phyloP scores from a whole-genome alignment of 2,113 vertebrate species.

The Odontesthes bonariensis region DNA sequence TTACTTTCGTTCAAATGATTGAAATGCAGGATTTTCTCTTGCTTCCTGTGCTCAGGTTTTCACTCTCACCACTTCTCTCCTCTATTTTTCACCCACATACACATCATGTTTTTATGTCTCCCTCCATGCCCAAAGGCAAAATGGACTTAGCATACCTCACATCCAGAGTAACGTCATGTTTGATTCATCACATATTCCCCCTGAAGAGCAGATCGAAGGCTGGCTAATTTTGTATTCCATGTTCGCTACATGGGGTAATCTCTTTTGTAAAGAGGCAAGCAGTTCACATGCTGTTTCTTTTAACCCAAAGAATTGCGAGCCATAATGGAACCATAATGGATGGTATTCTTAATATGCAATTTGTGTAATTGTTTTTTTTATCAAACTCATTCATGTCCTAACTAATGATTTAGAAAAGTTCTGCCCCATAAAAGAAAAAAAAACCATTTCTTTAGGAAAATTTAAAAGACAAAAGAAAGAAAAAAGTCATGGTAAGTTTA shows the following conservation, averaged over 20 bases:
- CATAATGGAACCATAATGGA: constrained; percentile 23
- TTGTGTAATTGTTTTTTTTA: constrained; percentile 23
- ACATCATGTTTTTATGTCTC: constrained; percentile 60
- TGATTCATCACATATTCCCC: constrained; percentile 67
- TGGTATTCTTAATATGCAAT: constrained; percentile 32
- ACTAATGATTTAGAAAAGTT: constrained; percentile 1
- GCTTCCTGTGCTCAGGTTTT: constrained; percentile 8
- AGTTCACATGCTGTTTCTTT: constrained; percentile 54
- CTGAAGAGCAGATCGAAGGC: constrained; percentile 59
- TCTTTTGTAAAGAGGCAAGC: constrained; percentile 56
- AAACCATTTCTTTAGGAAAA: not conserved
- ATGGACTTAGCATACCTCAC: constrained; percentile 50
- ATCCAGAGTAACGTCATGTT: constrained; percentile 60
- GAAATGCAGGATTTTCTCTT: constrained; percentile 20
- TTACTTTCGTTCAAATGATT: constrained; percentile 54
- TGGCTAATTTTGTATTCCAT: constrained; percentile 72
- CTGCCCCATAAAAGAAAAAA: not conserved
- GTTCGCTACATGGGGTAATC: constrained; percentile 71
- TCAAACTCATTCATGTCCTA: constrained; percentile 17
- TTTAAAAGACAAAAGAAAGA: not conserved
- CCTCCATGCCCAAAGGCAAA: constrained; percentile 55
- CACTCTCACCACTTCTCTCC: not conserved
- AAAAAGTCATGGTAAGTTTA: not conserved
- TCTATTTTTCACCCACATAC: constrained; percentile 22
- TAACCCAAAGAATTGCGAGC: constrained; percentile 22